phyloP scores from a whole-genome alignment of 2,797 vertebrate genomes.

The Fratercula arctica region DNA sequence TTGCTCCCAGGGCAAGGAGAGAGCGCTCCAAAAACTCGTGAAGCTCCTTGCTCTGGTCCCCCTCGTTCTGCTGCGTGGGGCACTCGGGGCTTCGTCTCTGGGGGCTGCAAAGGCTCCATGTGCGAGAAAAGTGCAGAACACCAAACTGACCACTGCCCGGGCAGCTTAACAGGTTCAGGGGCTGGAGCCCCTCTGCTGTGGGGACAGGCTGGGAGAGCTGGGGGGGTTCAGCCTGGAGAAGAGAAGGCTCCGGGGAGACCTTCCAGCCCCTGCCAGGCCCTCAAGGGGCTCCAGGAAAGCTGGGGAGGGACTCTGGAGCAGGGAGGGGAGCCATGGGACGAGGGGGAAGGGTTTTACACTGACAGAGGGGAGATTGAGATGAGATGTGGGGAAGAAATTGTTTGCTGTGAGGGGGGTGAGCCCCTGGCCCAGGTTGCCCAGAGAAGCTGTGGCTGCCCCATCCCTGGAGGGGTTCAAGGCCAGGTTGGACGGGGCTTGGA shows the following conservation, averaged over 20 bases:
- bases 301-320: neutral
- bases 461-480: too few relatives aligned
- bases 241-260: neutral
- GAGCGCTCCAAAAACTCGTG: neutral
- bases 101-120: neutral
- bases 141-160: too few relatives aligned
- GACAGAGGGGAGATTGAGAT: too few relatives aligned
- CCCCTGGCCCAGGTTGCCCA: too few relatives aligned
- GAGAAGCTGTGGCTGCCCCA: too few relatives aligned
- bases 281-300: neutral
- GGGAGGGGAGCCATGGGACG: neutral
- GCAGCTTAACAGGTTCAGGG: neutral
- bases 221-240: neutral
- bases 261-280: neutral
- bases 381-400: too few relatives aligned
- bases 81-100: fast-evolving
- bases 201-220: neutral
- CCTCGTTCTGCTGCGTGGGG: fast-evolving
- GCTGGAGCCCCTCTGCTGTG: neutral
- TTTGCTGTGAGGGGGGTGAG: too few relatives aligned
- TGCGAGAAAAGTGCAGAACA: too few relatives aligned
- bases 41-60: too few relatives aligned
- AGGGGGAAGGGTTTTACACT: neutral
- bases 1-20: neutral
- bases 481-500: neutral